Evolutionary conservation across 2,113 vertebrate genomes (phyloP).

Genomic region (Hiodon alosoides): DNA sequence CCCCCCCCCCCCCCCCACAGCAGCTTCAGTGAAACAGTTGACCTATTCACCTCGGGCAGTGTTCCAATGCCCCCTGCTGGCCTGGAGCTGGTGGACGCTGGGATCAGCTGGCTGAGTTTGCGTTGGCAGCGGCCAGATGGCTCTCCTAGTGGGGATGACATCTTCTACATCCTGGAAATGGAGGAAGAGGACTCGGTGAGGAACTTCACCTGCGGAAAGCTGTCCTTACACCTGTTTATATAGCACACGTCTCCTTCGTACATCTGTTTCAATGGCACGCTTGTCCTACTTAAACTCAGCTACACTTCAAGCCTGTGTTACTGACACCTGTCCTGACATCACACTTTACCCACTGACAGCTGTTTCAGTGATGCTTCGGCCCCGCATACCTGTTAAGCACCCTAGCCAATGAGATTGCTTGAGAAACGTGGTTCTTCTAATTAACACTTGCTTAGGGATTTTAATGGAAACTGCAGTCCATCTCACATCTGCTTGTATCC

Average conservation of each 20-base stretch:
- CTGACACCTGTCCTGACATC: no score
- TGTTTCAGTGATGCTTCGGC: no score
- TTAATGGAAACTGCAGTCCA: no score
- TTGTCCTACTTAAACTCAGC: no score
- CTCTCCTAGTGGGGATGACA: conserved; percentile 89
- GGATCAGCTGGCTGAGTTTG: conserved; percentile 85
- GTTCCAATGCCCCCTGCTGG: conserved; percentile 84
- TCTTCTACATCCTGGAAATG: conserved; percentile 93
- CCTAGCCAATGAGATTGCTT: no score
- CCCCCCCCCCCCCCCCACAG: conserved; percentile 63
- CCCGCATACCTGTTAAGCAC: no score
- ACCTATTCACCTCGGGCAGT: conserved; percentile 94
- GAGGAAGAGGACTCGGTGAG: conserved; percentile 91
- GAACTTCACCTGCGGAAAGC: neutral
- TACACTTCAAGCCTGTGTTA: no score
- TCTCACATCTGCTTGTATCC: neutral
- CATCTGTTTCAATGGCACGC: neutral
- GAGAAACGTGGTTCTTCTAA: no score
- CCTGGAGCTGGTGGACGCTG: conserved; percentile 79
- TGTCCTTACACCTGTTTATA: neutral
- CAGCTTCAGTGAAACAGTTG: conserved; percentile 89
- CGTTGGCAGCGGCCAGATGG: conserved; percentile 86
- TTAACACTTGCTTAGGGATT: no score
- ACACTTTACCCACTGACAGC: no score
- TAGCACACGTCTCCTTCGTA: neutral